These are phyloP conservation scores for Clivina fossor DNA, from an alignment of 2,888 invertebrate genomes.

Conservation along the genomic window DNA sequence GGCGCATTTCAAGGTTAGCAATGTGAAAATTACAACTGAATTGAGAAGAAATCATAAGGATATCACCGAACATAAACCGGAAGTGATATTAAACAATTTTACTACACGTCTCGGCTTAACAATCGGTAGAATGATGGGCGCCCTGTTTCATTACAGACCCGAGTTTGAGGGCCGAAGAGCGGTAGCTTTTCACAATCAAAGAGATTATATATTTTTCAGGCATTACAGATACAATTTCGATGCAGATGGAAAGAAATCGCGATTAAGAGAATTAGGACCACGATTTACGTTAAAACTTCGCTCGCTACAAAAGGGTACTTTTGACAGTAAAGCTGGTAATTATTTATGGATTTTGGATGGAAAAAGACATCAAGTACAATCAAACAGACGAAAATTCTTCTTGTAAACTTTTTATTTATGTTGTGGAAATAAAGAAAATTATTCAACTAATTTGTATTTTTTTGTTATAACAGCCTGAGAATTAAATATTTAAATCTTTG, in stretches of 20 bases:
- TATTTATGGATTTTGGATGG: slow-evolving; percentile 94
- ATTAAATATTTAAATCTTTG: too few relatives aligned
- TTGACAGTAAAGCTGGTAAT: slow-evolving; percentile 95
- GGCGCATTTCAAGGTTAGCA: slow-evolving; percentile 92
- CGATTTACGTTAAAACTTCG: slow-evolving; percentile 91
- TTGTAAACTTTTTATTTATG: too few relatives aligned
- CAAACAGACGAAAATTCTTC: slow-evolving; percentile 89
- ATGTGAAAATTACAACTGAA: slow-evolving; percentile 87
- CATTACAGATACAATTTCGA: slow-evolving; percentile 96
- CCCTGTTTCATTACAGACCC: slow-evolving; percentile 93
- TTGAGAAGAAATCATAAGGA: slow-evolving; percentile 77
- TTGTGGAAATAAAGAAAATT: slow-evolving; percentile 8
- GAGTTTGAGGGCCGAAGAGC: slow-evolving; percentile 91
- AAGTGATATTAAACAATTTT: slow-evolving; percentile 95
- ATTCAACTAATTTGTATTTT: not conserved
- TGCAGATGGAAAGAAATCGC: slow-evolving; percentile 70
- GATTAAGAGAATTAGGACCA: slow-evolving; percentile 92
- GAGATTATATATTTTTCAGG: slow-evolving; percentile 98
- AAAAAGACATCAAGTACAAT: slow-evolving; percentile 91
- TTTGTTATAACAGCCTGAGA: too few relatives aligned
- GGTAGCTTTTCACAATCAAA: slow-evolving; percentile 98
- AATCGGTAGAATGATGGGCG: slow-evolving; percentile 89
- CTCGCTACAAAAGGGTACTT: slow-evolving; percentile 94
- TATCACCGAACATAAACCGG: slow-evolving; percentile 86
- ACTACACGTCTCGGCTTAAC: slow-evolving; percentile 89